Percentiles rank a stretch among this genome's conserved stretches.
Evolutionary conservation across 2,113 vertebrate genomes (phyloP).

Genomic region (Cephalopterus ornatus): DNA sequence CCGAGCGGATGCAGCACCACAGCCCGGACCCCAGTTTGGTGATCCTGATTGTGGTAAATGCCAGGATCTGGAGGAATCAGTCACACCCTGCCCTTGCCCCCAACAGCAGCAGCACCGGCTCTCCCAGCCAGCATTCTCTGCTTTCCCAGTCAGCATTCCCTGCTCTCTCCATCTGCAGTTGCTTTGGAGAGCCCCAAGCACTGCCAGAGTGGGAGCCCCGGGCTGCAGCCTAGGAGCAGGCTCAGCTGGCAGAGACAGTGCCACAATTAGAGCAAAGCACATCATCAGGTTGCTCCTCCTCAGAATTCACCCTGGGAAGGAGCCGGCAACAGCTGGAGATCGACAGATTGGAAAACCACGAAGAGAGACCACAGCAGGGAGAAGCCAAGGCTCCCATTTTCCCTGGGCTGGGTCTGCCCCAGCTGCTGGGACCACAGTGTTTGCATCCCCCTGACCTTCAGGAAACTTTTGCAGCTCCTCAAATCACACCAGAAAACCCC

Average conservation of each 20-base stretch:
- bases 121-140: not conserved
- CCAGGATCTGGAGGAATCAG: not conserved
- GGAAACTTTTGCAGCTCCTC: not conserved
- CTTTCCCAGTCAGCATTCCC: not conserved
- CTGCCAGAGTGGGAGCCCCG: not conserved
- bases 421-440: accelerated
- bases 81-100: not conserved
- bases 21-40: not conserved
- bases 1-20: not conserved
- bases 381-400: not conserved
- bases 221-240: not conserved
- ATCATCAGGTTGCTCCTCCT: not conserved
- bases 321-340: not conserved
- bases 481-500: not conserved
- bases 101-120: accelerated
- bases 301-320: not conserved
- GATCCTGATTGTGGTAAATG: accelerated
- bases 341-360: not conserved
- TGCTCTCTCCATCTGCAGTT: not conserved
- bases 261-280: not conserved
- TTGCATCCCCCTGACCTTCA: accelerated
- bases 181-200: not conserved
- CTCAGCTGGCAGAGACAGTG: not conserved
- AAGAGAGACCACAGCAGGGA: accelerated
- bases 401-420: accelerated